These are phyloP conservation scores for Pteropus rufus DNA, from an alignment of 2,797 vertebrate genomes.

Conservation along the genomic window DNA sequence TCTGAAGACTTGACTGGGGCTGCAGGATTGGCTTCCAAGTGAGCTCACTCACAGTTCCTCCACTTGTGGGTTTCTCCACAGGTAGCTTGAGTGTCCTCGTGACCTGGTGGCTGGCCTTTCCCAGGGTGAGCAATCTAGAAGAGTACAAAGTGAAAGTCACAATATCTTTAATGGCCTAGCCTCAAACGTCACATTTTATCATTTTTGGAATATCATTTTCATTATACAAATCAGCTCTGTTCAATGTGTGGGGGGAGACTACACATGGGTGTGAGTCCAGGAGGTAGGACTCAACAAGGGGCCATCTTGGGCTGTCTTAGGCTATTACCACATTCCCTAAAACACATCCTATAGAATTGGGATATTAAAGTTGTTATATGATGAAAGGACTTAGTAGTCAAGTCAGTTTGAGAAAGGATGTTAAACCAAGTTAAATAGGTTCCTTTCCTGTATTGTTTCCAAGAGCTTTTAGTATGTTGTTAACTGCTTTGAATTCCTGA, in stretches of 20 bases:
- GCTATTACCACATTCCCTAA: background rate
- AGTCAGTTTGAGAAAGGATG: background rate
- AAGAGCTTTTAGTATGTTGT: background rate
- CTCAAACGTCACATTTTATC: background rate
- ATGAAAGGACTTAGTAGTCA: background rate
- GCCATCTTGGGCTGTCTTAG: background rate
- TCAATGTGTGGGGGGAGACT: background rate
- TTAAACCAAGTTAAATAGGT: background rate
- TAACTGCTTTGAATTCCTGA: background rate
- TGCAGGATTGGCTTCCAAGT: background rate
- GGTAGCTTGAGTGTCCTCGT: background rate
- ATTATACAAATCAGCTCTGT: background rate
- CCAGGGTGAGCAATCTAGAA: background rate
- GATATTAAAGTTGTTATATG: background rate
- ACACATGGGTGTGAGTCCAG: background rate
- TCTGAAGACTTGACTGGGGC: background rate
- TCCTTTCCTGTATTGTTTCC: background rate
- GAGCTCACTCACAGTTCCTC: background rate
- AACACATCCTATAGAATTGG: background rate
- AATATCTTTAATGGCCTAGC: background rate
- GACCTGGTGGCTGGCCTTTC: background rate
- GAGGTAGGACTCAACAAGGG: background rate
- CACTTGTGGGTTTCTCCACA: too few species aligned
- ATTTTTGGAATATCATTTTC: background rate
- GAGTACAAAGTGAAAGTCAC: background rate